A percentile compares a stretch with the other conserved stretches of the same genome.
Conservation (phyloP, 2,888 invertebrate species). For the Drosophila antonietae region DNA sequence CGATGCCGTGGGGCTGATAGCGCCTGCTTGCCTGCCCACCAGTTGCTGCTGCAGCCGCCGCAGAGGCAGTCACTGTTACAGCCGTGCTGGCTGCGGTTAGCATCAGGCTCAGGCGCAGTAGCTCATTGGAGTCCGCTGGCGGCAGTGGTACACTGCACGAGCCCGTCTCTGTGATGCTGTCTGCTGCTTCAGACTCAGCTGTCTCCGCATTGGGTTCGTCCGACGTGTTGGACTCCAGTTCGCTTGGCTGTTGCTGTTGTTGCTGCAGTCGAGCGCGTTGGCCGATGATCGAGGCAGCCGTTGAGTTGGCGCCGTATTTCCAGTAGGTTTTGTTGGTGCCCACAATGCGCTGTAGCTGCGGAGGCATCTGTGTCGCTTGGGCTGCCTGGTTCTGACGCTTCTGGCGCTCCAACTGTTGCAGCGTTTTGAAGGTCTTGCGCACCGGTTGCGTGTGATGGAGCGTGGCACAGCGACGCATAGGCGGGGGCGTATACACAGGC, state of each 20-base stretch:
- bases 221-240: constrained; percentile 69
- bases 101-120: constrained; percentile 83
- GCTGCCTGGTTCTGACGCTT: constrained; percentile 55
- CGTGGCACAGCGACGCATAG: constrained; percentile 82
- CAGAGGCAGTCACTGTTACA: constrained; percentile 63
- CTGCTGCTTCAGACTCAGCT: constrained; percentile 63
- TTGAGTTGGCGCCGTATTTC: constrained; percentile 82
- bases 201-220: constrained; percentile 67
- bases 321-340: constrained; percentile 82
- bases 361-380: constrained; percentile 30
- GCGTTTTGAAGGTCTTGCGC: constrained; percentile 81
- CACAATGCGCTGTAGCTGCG: constrained; percentile 71
- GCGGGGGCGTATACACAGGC: constrained; percentile 82
- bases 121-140: constrained; percentile 79
- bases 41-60: constrained; percentile 68
- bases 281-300: constrained; percentile 81
- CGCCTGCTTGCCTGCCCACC: constrained; percentile 66
- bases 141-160: constrained; percentile 83
- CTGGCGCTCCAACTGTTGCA: constrained; percentile 82
- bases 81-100: constrained; percentile 81
- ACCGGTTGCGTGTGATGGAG: constrained; percentile 82
- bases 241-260: constrained; percentile 43
- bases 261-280: constrained; percentile 68
- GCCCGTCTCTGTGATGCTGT: constrained; percentile 81
- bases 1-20: constrained; percentile 50